phyloP scores from a whole-genome alignment of 1,140 invertebrate genomes.

The Drosophila pruinosa region DNA sequence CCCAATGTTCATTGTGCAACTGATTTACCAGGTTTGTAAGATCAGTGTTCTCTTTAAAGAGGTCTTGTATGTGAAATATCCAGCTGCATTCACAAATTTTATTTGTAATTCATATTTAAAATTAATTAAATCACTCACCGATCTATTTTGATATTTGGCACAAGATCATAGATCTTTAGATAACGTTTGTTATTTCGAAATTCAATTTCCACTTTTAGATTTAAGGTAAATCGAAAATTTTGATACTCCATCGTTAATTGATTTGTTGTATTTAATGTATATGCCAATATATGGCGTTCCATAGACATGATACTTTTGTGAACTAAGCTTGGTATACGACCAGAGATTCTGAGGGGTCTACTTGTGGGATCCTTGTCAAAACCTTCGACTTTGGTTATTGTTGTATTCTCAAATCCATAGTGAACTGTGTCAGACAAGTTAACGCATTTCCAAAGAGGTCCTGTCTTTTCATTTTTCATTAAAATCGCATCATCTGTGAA shows the following conservation, averaged over 20 bases:
- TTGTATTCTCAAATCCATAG: constrained; percentile 62
- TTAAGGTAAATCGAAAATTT: constrained; percentile 49
- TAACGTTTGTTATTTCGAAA: constrained; percentile 57
- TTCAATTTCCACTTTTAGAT: constrained; percentile 43
- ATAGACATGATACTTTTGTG: constrained; percentile 45
- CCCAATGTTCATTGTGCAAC: not conserved
- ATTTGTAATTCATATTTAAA: not conserved
- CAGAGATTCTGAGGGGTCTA: constrained; percentile 46
- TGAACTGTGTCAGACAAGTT: constrained; percentile 45
- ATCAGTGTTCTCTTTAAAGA: not conserved
- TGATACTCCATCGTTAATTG: constrained; percentile 55
- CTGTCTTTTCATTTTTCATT: constrained; percentile 1
- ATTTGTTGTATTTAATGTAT: constrained; percentile 25
- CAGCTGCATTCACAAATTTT: not conserved
- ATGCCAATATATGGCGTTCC: constrained; percentile 14
- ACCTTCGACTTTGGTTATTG: constrained; percentile 47
- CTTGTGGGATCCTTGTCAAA: constrained; percentile 49
- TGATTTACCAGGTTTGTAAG: not conserved
- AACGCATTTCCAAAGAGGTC: constrained; percentile 8
- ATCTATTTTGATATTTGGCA: constrained; percentile 40
- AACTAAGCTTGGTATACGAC: constrained; percentile 49
- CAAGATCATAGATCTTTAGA: constrained; percentile 47
- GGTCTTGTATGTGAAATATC: not conserved
- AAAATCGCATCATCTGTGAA: constrained; percentile 43
- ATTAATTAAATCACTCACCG: constrained; percentile 32